Percentiles rank a stretch among this genome's conserved stretches.
Conservation (phyloP, 1,140 invertebrate species). For the Maniola jurtina region DNA sequence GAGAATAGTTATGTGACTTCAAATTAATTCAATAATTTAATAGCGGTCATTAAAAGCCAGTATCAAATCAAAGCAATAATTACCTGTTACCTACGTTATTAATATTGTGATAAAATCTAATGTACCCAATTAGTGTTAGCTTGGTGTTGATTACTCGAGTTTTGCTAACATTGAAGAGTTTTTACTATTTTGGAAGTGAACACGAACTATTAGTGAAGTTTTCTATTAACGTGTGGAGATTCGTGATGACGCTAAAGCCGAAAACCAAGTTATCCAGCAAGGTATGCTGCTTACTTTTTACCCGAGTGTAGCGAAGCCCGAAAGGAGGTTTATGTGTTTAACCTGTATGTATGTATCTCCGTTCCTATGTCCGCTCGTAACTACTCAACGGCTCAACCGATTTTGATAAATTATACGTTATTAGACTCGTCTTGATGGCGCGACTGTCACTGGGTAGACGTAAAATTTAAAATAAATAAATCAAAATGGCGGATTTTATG, state of each 20-base stretch:
- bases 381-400: no score
- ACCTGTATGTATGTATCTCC: no score
- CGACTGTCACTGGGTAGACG: no score
- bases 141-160: background rate
- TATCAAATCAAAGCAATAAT: background rate
- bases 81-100: background rate
- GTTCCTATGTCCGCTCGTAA: no score
- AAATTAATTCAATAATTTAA: background rate
- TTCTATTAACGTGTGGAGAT: background rate
- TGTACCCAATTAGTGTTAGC: background rate
- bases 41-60: background rate
- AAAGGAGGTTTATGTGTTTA: no score
- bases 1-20: background rate
- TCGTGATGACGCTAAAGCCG: background rate
- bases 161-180: background rate
- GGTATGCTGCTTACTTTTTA: background rate
- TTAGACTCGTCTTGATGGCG: no score
- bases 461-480: no score
- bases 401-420: no score
- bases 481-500: no score
- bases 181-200: constrained; percentile 1
- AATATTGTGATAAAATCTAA: background rate
- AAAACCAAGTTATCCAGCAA: background rate
- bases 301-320: no score
- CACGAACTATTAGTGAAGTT: background rate